Conservation (phyloP, 2,888 invertebrate species). For the Drymonia ruficornis region DNA sequence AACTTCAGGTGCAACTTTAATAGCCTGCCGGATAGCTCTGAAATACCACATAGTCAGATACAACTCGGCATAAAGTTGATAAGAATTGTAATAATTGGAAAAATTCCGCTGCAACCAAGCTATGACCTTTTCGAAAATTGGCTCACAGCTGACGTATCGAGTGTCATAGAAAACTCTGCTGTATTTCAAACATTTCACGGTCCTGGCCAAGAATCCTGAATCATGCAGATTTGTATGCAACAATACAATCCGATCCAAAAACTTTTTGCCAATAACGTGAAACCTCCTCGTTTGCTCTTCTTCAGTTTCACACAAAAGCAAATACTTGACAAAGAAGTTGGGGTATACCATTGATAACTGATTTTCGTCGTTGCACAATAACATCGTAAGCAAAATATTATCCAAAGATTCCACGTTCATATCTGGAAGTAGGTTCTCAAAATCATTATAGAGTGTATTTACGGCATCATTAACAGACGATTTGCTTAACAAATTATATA, state of each 20-base stretch:
- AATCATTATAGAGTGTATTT: conserved; percentile 30
- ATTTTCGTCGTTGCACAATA: conserved; percentile 28
- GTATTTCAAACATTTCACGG: conserved; percentile 48
- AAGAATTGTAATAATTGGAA: conserved; percentile 50
- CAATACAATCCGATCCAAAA: conserved; percentile 43
- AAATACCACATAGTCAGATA: conserved; percentile 61
- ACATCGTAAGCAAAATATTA: conserved; percentile 29
- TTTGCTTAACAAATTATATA: conserved; percentile 41
- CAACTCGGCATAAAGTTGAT: conserved; percentile 44
- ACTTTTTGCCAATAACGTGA: conserved; percentile 40
- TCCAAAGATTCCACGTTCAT: conserved; percentile 39
- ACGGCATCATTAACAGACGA: conserved; percentile 25
- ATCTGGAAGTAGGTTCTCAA: conserved; percentile 43
- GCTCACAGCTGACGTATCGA: conserved; percentile 46
- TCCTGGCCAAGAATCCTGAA: conserved; percentile 28
- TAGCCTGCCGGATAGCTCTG: conserved; percentile 50
- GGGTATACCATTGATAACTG: conserved; percentile 32
- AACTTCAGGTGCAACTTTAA: conserved; percentile 44
- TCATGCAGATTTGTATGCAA: conserved; percentile 6
- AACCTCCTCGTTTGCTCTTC: conserved; percentile 41
- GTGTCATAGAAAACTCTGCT: conserved; percentile 50
- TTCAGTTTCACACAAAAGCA: conserved; percentile 48
- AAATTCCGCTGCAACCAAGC: conserved; percentile 46
- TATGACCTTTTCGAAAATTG: conserved; percentile 50
- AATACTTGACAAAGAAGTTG: conserved; percentile 52